These are phyloP conservation scores for Takifugu bimaculatus DNA, from an alignment of 2,113 vertebrate genomes.

Conservation along the genomic window DNA sequence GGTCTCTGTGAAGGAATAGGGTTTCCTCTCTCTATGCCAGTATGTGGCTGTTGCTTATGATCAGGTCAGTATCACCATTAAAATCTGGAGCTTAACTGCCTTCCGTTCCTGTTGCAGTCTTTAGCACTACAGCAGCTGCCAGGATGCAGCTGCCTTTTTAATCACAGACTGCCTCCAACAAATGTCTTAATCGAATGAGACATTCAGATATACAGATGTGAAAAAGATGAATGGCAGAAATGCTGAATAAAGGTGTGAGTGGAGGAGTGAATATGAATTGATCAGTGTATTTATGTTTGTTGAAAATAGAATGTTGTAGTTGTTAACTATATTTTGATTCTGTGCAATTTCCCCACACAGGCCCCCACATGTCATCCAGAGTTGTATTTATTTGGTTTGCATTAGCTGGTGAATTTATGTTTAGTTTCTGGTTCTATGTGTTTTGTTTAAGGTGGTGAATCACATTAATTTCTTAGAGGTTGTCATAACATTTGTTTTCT, in stretches of 20 bases:
- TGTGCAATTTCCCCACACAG: constrained; percentile 70
- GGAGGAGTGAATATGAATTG: neutral
- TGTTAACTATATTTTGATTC: constrained; percentile 64
- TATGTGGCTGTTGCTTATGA: constrained; percentile 21
- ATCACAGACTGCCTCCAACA: constrained; percentile 50
- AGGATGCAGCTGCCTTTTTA: constrained; percentile 31
- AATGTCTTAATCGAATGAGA: constrained; percentile 32
- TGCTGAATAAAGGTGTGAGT: neutral
- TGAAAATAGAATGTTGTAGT: constrained; percentile 57
- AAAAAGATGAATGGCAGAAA: constrained; percentile 22
- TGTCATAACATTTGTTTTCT: constrained; percentile 52
- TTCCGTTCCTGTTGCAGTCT: constrained; percentile 25
- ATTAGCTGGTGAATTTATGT: constrained; percentile 58
- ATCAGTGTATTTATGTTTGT: constrained; percentile 67
- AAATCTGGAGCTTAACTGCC: constrained; percentile 18
- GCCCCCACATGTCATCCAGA: constrained; percentile 36
- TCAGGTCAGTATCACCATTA: constrained; percentile 21
- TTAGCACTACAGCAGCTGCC: constrained; percentile 55
- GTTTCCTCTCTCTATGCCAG: constrained; percentile 14
- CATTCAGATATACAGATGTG: constrained; percentile 44
- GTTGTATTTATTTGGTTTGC: constrained; percentile 77
- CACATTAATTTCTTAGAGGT: constrained; percentile 63
- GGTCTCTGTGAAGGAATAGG: constrained; percentile 53
- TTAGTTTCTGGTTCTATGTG: constrained; percentile 62
- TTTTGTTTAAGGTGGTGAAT: constrained; percentile 57